Base-by-base conservation (phyloP, 2,888 invertebrate genomes). In the Ametastegia equiseti region DNA sequence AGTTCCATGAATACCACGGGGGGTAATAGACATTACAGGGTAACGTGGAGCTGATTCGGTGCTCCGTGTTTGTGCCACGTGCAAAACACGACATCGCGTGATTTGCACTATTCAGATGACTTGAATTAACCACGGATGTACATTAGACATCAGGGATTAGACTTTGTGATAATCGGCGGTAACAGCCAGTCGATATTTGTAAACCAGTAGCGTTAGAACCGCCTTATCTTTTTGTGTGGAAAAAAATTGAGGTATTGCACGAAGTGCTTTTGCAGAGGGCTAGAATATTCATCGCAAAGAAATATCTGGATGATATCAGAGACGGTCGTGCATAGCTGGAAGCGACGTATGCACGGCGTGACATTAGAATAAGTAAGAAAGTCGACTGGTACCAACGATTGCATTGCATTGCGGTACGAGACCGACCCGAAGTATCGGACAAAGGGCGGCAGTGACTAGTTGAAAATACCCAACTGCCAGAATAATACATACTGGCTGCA, bases 401-500 rank as follows among this genome's bases (percentile, higher is more conserved):
- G n/a, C 75, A n/a, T 15, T 75, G 33, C 47, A 15, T 39, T 19
- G 57, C 54, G 57, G 54, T 54, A n/a, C n/a, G 75, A 45, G n/a
- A 75, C 47, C 30, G 47, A 71, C 11, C n/a, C 13, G 47, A 45
- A 23, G 13, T 23, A 67, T n/a, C 39, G 67, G 33, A 71, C 71
- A 36, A 42, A 71, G 75, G 54, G 75, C 54, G 33, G 42, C 45
- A 78, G 63, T 78, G 78, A 78, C 78, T 78, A 45, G 78, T 63
- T 78, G 78, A 63, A n/a, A 78, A 78, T 63, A 45, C 54, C 63
- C 78, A 78, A n/a, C n/a, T n/a, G n/a, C 78, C 33, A 57, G 45
- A 60, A 73, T 80, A 73, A 80, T 80, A 73, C 57, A 80, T 80
- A 73, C 57, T 19, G 39, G 50, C 77, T 81, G 81, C 81, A 77